phyloP scores from a whole-genome alignment of 1,140 invertebrate genomes.

The Glossosoma conforme region DNA sequence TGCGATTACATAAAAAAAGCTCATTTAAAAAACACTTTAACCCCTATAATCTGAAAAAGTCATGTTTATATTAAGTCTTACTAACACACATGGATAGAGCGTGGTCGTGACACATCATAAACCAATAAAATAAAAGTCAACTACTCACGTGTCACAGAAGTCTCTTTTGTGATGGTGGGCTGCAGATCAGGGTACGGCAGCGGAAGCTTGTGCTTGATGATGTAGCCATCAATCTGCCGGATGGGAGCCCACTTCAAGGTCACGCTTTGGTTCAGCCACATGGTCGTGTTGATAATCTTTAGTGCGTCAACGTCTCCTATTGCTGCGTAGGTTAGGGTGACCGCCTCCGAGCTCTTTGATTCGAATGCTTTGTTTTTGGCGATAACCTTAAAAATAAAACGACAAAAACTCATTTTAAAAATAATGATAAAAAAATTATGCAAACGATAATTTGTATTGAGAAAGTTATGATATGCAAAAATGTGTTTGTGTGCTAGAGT shows the following conservation, averaged over 20 bases:
- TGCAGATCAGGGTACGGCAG: conserved; percentile 49
- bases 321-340: conserved; percentile 56
- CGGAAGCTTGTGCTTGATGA: conserved; percentile 47
- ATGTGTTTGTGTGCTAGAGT: no score
- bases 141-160: conserved; percentile 50
- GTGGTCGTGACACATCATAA: no score
- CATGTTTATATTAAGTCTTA: no score
- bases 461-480: no score
- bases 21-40: no score
- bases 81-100: no score
- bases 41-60: no score
- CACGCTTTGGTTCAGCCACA: conserved; percentile 49
- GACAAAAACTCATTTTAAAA: background rate
- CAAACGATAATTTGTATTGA: no score
- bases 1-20: no score
- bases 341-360: conserved; percentile 55
- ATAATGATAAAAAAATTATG: no score
- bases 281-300: conserved; percentile 49
- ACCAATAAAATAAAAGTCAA: no score
- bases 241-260: conserved; percentile 58
- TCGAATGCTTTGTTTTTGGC: conserved; percentile 57
- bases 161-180: conserved; percentile 37
- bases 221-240: conserved; percentile 58
- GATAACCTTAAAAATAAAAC: conserved; percentile 50
- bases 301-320: conserved; percentile 58